Evolutionary conservation across 2,797 vertebrate species (phyloP).

Genomic region (Hoplostethus atlanticus): DNA sequence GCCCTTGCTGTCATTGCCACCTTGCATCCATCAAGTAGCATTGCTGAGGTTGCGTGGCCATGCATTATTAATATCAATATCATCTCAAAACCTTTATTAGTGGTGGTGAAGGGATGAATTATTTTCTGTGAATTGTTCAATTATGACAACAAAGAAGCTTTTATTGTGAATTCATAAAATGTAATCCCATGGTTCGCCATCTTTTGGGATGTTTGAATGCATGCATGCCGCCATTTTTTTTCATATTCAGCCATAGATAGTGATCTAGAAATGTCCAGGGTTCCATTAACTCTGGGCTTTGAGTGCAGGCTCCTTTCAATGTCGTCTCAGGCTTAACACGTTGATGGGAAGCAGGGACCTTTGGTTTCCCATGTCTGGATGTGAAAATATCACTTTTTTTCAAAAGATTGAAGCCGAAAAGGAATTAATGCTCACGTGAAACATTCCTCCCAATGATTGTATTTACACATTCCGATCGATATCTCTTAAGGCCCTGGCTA

Average conservation of each 20-base stretch:
- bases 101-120: neutral
- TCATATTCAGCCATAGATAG: conserved; percentile 28
- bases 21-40: conserved; percentile 39
- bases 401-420: neutral
- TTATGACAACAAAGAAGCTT: neutral
- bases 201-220: conserved; percentile 12
- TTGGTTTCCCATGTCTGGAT: conserved; percentile 33
- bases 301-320: conserved; percentile 9
- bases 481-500: conserved; percentile 10
- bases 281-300: conserved; percentile 20
- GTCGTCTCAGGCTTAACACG: conserved; percentile 1
- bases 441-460: neutral
- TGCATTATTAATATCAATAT: neutral
- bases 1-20: conserved; percentile 35
- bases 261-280: conserved; percentile 40
- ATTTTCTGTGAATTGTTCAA: neutral
- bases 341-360: conserved; percentile 2
- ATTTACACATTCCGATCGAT: conserved; percentile 30
- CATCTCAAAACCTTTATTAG: neutral
- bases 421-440: conserved; percentile 26
- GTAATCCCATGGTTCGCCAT: neutral
- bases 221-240: neutral
- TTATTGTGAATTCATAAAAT: neutral
- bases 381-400: conserved; percentile 41
- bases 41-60: conserved; percentile 16